Base-by-base conservation (phyloP, 2,888 invertebrate genomes). In the Sminthurides aquaticus region DNA sequence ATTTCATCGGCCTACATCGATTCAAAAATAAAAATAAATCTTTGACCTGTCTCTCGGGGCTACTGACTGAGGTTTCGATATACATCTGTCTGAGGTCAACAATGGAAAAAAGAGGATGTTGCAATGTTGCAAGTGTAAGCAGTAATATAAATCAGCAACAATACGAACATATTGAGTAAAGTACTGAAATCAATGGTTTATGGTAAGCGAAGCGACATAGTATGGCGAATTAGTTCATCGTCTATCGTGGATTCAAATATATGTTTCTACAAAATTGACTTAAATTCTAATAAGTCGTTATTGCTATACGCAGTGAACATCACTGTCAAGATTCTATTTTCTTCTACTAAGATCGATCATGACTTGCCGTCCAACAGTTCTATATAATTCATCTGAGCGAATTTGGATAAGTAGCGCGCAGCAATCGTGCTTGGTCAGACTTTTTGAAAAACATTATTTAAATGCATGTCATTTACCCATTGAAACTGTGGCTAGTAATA, bases 401-500 rank as follows among this genome's bases (percentile, higher is more conserved):
- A 20, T 15, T 43, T 22, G 20, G 5, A 20, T 52, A 52, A 52
- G 52, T 52, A 52, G 52, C 52, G 43, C 43, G 43, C 43, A 34
- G 15, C 43, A 11, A 8, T 20, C 22, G 52, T 52, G 52, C 52
- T 52, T 22, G 11, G 20, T 52, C 52, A 52, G 52, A 52, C 52
- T 52, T 52, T 18, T 52, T 18, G 3, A 5, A 20, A 8, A 52
- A 20, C 43, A 34, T 5, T 34, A 15, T 5, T 34, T 58, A 64
- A 66, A 64, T 64, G 66, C 64, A 49, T 20, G 15, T 69, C 48
- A 69, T 65, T 67, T 69, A n/a, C 64, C 69, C 64, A 69, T 64
- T 49, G 64, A 64, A 3, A 69, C 69, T 15, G 69, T 69, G n/a
- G 69, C 69, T 11, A 67, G 59, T n/a, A 70, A 56, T 28, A 71